These are phyloP conservation scores for Pimephales promelas DNA, from an alignment of 2,113 vertebrate genomes.

Conservation along the genomic window DNA sequence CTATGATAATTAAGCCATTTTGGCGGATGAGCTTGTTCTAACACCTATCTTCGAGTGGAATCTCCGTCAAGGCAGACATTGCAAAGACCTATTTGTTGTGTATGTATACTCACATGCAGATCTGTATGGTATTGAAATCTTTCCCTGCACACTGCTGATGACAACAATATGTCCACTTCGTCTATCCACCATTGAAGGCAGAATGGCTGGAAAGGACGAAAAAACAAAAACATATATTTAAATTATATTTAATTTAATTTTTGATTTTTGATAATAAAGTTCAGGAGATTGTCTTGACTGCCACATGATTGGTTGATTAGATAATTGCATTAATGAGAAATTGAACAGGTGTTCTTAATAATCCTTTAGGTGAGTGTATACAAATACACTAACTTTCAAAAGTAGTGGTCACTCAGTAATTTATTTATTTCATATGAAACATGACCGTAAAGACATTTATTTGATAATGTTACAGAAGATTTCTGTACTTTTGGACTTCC, in stretches of 20 bases:
- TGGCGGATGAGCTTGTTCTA: too few species aligned
- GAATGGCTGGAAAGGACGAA: conserved; percentile 40
- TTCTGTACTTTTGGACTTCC: background rate
- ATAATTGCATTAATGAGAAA: too few species aligned
- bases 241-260: background rate
- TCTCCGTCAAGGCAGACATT: too few species aligned
- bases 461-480: background rate
- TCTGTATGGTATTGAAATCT: conserved; percentile 90
- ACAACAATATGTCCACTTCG: conserved; percentile 85
- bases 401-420: background rate
- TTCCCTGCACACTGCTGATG: conserved; percentile 96
- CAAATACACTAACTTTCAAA: too few species aligned
- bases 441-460: background rate
- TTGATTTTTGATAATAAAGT: background rate
- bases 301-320: too few species aligned
- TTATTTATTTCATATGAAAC: background rate
- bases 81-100: background rate
- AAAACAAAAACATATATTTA: background rate
- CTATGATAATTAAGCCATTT: too few species aligned
- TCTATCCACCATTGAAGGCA: conserved; percentile 71
- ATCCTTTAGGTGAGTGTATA: too few species aligned
- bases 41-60: too few species aligned
- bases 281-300: too few species aligned
- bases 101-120: conserved; percentile 88
- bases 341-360: too few species aligned